Conservation (phyloP, 2,888 invertebrate species). For the Rotaria macrura region DNA sequence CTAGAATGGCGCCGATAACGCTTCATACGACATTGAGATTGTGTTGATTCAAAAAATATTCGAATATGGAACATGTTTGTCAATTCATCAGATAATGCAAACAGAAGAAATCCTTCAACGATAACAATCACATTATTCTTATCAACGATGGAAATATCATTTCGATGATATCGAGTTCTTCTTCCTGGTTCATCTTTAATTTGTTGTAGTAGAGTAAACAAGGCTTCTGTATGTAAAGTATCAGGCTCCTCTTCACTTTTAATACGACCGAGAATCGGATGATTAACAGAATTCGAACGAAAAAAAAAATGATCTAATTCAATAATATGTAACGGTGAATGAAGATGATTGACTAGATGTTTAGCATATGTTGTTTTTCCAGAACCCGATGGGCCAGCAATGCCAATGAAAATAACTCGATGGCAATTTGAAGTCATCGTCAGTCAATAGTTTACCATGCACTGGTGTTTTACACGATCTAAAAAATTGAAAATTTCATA, state of each 20-base stretch:
- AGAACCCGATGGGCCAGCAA: background rate
- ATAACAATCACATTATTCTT: background rate
- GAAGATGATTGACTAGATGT: background rate
- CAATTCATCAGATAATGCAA: background rate
- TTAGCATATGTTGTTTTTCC: background rate
- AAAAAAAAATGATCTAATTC: background rate
- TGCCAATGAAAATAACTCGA: background rate
- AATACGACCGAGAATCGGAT: background rate
- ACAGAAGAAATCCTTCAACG: background rate
- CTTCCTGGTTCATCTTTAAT: background rate
- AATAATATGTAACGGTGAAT: background rate
- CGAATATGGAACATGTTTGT: background rate
- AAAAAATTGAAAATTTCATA: background rate
- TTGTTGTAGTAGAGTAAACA: background rate
- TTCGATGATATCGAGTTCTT: background rate
- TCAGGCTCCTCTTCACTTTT: background rate
- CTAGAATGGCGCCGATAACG: background rate
- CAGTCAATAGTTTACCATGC: background rate
- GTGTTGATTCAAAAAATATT: background rate
- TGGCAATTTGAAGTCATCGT: background rate
- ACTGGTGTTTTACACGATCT: background rate
- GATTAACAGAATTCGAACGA: background rate
- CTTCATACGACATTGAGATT: background rate
- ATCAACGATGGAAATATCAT: background rate
- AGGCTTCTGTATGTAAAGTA: background rate